Evolutionary conservation across 2,113 vertebrate species (phyloP).

Genomic region (Hydrochoerus hydrochaeris): DNA sequence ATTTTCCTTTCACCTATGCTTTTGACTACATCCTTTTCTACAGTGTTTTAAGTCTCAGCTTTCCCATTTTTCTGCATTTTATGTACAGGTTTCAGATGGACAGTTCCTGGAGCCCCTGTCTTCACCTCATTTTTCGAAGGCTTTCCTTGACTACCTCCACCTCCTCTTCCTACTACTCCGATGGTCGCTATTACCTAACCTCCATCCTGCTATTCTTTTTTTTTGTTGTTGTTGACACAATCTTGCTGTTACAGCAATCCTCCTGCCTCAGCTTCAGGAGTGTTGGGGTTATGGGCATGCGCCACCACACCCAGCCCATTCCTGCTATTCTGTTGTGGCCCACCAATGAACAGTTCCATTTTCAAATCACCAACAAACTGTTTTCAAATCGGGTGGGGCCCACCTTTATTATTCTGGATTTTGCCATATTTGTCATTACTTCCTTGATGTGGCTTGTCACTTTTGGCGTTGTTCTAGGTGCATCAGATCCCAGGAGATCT

Average conservation of each 20-base stretch:
- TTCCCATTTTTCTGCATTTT: neutral
- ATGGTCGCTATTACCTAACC: too few species aligned
- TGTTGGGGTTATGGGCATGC: too few species aligned
- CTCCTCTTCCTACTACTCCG: neutral
- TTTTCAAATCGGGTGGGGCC: neutral
- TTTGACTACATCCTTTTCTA: neutral
- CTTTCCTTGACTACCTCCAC: neutral
- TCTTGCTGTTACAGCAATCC: too few species aligned
- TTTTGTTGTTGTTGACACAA: too few species aligned
- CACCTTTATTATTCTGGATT: neutral
- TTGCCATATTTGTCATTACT: neutral
- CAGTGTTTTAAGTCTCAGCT: neutral
- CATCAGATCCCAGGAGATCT: neutral
- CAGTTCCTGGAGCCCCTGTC: neutral
- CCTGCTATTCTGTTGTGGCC: neutral
- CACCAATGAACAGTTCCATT: neutral
- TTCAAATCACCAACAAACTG: neutral
- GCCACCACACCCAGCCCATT: too few species aligned
- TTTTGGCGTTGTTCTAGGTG: neutral
- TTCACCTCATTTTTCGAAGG: neutral
- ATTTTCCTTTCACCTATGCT: neutral
- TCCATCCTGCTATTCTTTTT: neutral
- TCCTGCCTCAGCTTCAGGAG: too few species aligned
- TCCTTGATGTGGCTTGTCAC: neutral
- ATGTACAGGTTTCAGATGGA: neutral